Evolutionary conservation across 2,113 vertebrate genomes (phyloP), one percentile per base, ranked within the genome.

Genomic region (Panthera tigris): DNA sequence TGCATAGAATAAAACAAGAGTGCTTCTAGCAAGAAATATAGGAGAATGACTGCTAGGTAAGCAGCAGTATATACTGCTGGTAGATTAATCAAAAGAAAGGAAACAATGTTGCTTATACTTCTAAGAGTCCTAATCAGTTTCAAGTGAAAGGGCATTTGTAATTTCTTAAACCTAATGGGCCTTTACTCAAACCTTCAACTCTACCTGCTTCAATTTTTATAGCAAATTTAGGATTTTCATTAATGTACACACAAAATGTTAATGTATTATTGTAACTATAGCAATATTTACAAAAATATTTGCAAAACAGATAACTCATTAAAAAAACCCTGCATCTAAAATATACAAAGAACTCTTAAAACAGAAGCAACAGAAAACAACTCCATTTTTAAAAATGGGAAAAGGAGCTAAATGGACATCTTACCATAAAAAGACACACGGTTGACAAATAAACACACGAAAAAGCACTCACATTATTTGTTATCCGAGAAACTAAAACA

Each of bases 161-260:
- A 86, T 57, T 94, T 90, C 84, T 92, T 84, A 94, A 81, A 55
- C 93, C 25, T 55, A 85, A 88, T 14, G 89, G n/a, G 15, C 0
- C 36, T 45, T 85, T 85, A 74, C 55, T 55, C 79, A 79, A 73
- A 79, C 0, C 21, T 89, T 85, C 39, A 85, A 57, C 41, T 79
- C 41, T 36, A 21, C 36, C 21, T 61, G 16, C n/a, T 89, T 96
- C 8, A 11, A 48, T 19, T 31, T 92, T 92, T 94, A 92, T 27
- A 76, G 21, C 36, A 92, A 95, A 89, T 76, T 94, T 85, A 57
- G 36, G 10, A 76, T 78, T 78, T 96, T 93, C 16, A 78, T 90
- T 95, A 84, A 84, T 80, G 55, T 76, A 82, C 31, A 57, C 90
- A 48, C 74, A 89, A 5, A 31, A 15, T 79, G 69, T 39, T 84